Evolutionary conservation across 1,140 invertebrate species (phyloP), one percentile per base, ranked within the genome.

Genomic region (Lanistes nyassanus): DNA sequence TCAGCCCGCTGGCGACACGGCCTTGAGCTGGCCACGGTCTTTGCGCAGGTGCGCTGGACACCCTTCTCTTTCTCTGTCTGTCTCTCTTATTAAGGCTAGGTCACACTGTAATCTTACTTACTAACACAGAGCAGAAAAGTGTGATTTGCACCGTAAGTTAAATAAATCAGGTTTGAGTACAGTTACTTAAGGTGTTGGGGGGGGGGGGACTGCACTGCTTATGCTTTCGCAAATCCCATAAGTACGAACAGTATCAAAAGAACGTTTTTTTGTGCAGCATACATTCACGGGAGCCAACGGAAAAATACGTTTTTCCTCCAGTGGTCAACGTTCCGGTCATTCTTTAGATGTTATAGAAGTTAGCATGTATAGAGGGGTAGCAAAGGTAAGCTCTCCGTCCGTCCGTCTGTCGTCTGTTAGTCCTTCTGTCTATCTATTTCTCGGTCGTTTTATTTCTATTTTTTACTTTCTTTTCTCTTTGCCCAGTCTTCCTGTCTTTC

Each of bases 231-330:
- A n/a, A n/a, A n/a, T n/a, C n/a, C n/a, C n/a, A n/a, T n/a, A n/a
- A n/a, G n/a, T n/a, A n/a, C n/a, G n/a, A n/a, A n/a, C n/a, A n/a
- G n/a, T n/a, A n/a, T n/a, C n/a, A n/a, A n/a, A n/a, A n/a, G n/a
- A n/a, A n/a, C n/a, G n/a, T n/a, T n/a, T n/a, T n/a, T n/a, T n/a
- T 47, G 42, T 47, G 42, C 42, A 47, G 42, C 42, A 47, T 47
- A 47, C 42, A 9, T 47, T 47, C 19, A 47, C 42, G 9, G 42
- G 42, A 47, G 89, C 97, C 76, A 98, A 96, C 3, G 96, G 96
- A 58, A 93, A 95, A 23, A 96, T 98, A 77, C 96, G 96, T 88
- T 98, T 98, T 87, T 95, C 98, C 90, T 94, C 96, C 86, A 93
- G 96, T 90, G 96, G 96, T 55, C 97, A 96, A 87, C 91, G 97